These are phyloP conservation scores for Macrosteles quadrilineatus DNA, from an alignment of 1,140 invertebrate genomes.

Conservation along the genomic window DNA sequence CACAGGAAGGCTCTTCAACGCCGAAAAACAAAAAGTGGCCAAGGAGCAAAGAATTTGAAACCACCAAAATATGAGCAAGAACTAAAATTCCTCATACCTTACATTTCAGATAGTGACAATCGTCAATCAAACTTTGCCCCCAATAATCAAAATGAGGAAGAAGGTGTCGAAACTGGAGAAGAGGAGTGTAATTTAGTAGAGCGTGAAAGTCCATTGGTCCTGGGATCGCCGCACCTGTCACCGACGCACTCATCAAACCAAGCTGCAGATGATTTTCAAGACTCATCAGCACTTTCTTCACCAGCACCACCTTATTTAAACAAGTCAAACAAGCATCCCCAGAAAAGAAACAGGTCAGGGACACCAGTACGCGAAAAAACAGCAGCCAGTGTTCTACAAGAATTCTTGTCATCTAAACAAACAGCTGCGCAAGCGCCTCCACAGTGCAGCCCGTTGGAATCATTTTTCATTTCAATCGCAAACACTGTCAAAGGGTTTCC, in stretches of 20 bases:
- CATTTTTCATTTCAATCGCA: neutral
- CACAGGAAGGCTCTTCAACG: constrained; percentile 8
- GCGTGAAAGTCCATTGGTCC: neutral
- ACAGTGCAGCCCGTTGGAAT: neutral
- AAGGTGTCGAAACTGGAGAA: neutral
- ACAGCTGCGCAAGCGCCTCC: neutral
- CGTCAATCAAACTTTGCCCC: neutral
- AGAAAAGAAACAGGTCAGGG: constrained; percentile 6
- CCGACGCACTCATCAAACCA: neutral
- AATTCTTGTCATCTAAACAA: constrained; percentile 6
- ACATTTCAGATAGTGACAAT: neutral
- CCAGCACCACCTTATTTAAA: neutral
- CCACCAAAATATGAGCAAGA: constrained; percentile 2
- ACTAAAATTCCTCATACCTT: neutral
- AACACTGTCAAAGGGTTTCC: neutral
- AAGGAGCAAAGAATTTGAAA: neutral
- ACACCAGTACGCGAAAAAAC: neutral
- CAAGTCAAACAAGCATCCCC: neutral
- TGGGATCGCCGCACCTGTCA: neutral
- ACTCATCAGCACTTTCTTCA: neutral
- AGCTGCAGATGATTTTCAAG: neutral
- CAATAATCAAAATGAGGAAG: constrained; percentile 1
- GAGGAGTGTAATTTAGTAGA: neutral
- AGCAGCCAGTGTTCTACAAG: constrained; percentile 5
- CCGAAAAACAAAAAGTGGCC: constrained; percentile 18